A percentile compares a stretch with the other conserved stretches of the same genome.
Evolutionary conservation across 2,113 vertebrate genomes (phyloP).

Genomic region (Ploceus nigricollis): DNA sequence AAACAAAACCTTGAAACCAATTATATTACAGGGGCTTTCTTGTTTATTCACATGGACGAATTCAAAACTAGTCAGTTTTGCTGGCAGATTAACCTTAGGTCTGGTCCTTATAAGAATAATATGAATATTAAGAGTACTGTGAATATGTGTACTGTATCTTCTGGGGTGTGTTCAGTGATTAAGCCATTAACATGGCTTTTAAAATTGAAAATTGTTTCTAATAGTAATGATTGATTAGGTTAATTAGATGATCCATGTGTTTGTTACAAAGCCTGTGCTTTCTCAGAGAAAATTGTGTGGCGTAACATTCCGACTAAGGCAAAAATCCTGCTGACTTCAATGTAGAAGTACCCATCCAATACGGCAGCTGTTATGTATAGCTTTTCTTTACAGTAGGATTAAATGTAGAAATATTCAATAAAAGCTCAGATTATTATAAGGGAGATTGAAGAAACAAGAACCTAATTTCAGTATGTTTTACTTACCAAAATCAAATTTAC

Average conservation of each 20-base stretch:
- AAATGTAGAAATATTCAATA: background rate
- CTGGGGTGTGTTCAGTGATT: background rate
- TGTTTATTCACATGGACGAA: background rate
- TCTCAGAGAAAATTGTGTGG: background rate
- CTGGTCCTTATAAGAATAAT: background rate
- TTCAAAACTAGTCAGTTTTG: background rate
- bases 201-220: background rate
- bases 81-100: background rate
- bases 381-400: background rate
- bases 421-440: background rate
- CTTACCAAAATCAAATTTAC: background rate
- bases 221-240: background rate
- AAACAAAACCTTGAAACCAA: background rate
- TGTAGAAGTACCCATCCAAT: background rate
- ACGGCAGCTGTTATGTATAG: background rate
- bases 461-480: background rate
- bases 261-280: background rate
- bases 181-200: background rate
- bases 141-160: background rate
- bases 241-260: background rate
- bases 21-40: background rate
- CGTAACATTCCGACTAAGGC: fast-evolving
- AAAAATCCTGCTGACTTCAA: background rate
- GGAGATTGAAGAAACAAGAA: background rate
- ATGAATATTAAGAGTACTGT: background rate